Percentiles rank a stretch among this genome's conserved stretches.
These are phyloP conservation scores for Camponotus vicinus DNA, from an alignment of 1,140 invertebrate genomes.

Conservation along the genomic window DNA sequence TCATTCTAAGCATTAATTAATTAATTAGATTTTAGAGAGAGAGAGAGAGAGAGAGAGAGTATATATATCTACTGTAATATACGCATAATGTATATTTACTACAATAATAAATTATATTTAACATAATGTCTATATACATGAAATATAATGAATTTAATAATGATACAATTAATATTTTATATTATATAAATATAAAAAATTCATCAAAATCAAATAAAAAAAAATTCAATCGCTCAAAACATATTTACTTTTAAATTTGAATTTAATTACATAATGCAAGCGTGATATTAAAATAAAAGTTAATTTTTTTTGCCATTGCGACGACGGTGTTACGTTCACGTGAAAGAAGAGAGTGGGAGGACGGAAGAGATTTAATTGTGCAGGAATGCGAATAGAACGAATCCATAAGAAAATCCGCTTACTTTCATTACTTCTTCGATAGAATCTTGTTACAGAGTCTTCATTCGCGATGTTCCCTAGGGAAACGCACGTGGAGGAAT, in stretches of 20 bases:
- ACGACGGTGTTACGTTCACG: neutral
- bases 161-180: neutral
- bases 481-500: neutral
- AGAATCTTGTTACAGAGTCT: slow-evolving; percentile 9
- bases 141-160: neutral
- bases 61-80: too few relatives aligned
- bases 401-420: slow-evolving; percentile 69
- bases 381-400: slow-evolving; percentile 47
- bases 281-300: neutral
- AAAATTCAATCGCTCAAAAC: neutral
- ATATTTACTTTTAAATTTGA: neutral
- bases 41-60: too few relatives aligned
- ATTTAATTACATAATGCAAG: neutral
- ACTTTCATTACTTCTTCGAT: slow-evolving; percentile 51
- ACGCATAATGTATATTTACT: too few relatives aligned
- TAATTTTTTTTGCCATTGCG: slow-evolving; percentile 1
- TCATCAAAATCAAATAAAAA: neutral
- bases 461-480: neutral
- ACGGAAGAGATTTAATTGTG: slow-evolving; percentile 62
- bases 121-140: neutral
- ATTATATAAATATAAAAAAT: neutral
- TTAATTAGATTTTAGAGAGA: too few relatives aligned
- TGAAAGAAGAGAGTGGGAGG: neutral
- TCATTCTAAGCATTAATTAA: too few relatives aligned
- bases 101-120: neutral